Evolutionary conservation across 1,140 invertebrate genomes (phyloP), one percentile per base, ranked within the genome.

Genomic region (Lepidotrigona ventralis): DNA sequence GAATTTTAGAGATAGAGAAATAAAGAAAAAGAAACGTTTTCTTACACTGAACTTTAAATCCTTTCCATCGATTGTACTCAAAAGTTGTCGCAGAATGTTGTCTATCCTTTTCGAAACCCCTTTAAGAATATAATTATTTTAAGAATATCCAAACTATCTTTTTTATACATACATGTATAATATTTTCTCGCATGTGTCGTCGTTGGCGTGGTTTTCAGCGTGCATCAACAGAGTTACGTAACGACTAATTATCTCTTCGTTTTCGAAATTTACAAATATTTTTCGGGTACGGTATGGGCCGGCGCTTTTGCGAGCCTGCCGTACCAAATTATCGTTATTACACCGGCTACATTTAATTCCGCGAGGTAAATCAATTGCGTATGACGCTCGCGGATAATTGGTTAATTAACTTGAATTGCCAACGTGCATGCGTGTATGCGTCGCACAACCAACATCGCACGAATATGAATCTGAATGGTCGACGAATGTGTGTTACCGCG

Each of bases 371-470:
- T 86, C 78, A 86, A 86, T 86, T 74, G 63, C 76, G 70, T 64
- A 70, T 73, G 53, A 77, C 79, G 85, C 64, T 84, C 51, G 29
- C 56, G 64, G 81, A 39, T 86, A 87, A 86, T 87, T 84, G 75
- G 64, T 86, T 80, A 84, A 87, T 87, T 87, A 84, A 84, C 85
- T 77, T 51, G 74, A 77, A 86, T 56, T 81, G n/a, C 23, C 33
- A 33, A 39, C 1, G 21, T 46, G n/a, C 11, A 17, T 19, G 54
- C 17, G 19, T 21, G 63, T 58, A 23, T 46, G 15, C 54, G 39
- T 46, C 8, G 0, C 39, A 9, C 0, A 33, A 33, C 51, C 46
- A 66, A 15, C 23, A 15, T 23, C 58, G 69, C 53, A 12, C 53
- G 70, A 33, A 8, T 12, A 51, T 46, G 80, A 81, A 68, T 69